Percentiles rank a stretch among this genome's conserved stretches.
These are phyloP conservation scores for Choristoneura rosaceana DNA, from an alignment of 2,888 invertebrate genomes.

Conservation along the genomic window DNA sequence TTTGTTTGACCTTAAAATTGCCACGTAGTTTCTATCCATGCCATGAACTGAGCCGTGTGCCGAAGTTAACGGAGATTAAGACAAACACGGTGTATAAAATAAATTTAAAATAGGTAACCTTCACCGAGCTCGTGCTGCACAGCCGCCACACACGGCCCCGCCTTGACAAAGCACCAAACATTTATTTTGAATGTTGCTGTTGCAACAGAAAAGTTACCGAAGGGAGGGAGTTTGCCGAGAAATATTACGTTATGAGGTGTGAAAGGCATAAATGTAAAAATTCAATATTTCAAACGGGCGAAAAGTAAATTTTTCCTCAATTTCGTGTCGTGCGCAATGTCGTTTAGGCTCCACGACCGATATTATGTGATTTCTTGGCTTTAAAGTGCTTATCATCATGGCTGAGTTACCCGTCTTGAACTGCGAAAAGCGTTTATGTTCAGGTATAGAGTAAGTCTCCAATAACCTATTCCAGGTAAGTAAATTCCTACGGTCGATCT, in stretches of 20 bases:
- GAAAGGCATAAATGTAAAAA: constrained; percentile 85
- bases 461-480: too few relatives aligned
- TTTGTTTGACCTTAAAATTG: too few relatives aligned
- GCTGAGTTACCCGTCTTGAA: constrained; percentile 42
- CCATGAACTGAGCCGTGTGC: too few relatives aligned
- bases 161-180: constrained; percentile 80
- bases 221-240: constrained; percentile 73
- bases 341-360: constrained; percentile 58
- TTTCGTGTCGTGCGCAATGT: constrained; percentile 69
- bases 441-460: background rate
- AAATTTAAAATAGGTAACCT: constrained; percentile 15
- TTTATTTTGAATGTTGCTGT: constrained; percentile 82
- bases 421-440: background rate
- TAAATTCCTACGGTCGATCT: too few relatives aligned
- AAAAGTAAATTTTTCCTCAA: constrained; percentile 74
- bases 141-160: constrained; percentile 57
- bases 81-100: background rate
- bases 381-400: constrained; percentile 45
- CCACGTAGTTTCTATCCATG: too few relatives aligned
- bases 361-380: constrained; percentile 31
- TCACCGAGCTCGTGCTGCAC: constrained; percentile 24
- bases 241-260: constrained; percentile 86
- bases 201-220: constrained; percentile 77
- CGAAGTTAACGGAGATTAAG: too few relatives aligned
- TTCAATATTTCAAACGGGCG: constrained; percentile 79